Base-by-base conservation (phyloP, 2,888 invertebrate species). In the Nebria brevicollis region DNA sequence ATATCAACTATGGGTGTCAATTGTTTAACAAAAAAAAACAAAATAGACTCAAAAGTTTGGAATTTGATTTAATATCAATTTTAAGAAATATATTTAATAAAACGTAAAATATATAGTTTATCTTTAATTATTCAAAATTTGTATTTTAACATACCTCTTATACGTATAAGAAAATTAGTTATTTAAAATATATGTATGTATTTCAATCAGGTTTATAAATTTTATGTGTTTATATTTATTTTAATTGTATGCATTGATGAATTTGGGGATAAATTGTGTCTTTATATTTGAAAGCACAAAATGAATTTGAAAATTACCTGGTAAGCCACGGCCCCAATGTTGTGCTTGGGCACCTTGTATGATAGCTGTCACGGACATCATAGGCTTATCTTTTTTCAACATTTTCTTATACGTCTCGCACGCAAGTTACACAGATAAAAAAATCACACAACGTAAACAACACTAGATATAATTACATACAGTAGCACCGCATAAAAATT, bases 371-470 rank as follows among this genome's bases (percentile, higher is more conserved):
- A 95, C 95, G 88, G 95, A 95, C 94, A 95, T 94, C 91, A 95
- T 95, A 86, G 95, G 95, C 89, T 95, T 95, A 90, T 95, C 95
- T 90, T 95, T 95, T 92, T 95, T 95, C 93, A 95, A 93, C 94
- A 95, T 93, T 86, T 89, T 90, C 86, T 70, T 8, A 54, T 54
- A 54, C 8, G 54, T 54, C 11, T 54, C 54, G 54, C 54, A 7
- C 54, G 13, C 20, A 68, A 68, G n/a, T 68, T 68, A 68, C 25
- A 68, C 25, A 68, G 15, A 68, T 68, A 68, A 54, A 54, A 34
- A 54, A 54, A 54, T 54, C 54, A 54, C 54, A 54, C 54, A 54
- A 54, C 54, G 54, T 54, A 54, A 54, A 54, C 43, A 43, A 43
- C 54, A 54, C 54, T 54, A 54, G 54, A 54, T 54, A 54, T 54